Evolutionary conservation across 2,797 vertebrate genomes (phyloP).

Genomic region (Malurus leucopterus): DNA sequence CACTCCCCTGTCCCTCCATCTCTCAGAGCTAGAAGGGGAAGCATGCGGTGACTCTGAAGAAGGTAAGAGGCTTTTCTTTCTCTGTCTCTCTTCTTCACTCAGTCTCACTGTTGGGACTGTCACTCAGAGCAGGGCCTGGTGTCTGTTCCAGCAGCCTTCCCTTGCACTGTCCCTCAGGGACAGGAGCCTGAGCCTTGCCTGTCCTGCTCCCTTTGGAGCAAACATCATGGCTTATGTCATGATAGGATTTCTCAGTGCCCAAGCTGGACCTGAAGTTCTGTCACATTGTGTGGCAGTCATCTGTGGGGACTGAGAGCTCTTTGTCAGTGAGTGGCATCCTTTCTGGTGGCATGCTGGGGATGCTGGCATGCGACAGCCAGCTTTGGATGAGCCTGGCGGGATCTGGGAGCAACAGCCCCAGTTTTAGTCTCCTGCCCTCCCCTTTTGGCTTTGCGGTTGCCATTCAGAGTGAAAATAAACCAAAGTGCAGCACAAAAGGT

Average conservation of each 20-base stretch:
- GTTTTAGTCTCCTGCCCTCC: background rate
- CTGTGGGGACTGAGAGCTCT: background rate
- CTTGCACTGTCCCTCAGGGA: background rate
- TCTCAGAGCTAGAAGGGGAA: conserved; percentile 81
- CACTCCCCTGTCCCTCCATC: background rate
- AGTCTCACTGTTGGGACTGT: background rate
- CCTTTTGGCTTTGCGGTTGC: conserved; percentile 4
- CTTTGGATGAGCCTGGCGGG: background rate
- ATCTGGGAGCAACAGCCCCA: background rate
- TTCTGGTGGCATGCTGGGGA: fast-evolving
- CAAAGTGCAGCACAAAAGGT: conserved; percentile 17
- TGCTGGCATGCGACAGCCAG: fast-evolving
- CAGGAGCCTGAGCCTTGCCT: background rate
- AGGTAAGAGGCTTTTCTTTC: conserved; percentile 81
- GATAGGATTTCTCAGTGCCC: background rate
- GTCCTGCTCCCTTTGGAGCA: background rate
- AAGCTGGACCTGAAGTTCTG: background rate
- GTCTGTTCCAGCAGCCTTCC: background rate
- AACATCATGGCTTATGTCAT: background rate
- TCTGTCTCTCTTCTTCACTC: background rate
- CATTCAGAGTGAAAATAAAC: conserved; percentile 8
- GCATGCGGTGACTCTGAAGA: conserved; percentile 68
- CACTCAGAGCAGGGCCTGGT: background rate
- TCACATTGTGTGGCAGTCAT: background rate
- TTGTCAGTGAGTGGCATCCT: background rate